Conservation (phyloP, 2,113 vertebrate genomes). For the human (Homo sapiens) region DNA sequence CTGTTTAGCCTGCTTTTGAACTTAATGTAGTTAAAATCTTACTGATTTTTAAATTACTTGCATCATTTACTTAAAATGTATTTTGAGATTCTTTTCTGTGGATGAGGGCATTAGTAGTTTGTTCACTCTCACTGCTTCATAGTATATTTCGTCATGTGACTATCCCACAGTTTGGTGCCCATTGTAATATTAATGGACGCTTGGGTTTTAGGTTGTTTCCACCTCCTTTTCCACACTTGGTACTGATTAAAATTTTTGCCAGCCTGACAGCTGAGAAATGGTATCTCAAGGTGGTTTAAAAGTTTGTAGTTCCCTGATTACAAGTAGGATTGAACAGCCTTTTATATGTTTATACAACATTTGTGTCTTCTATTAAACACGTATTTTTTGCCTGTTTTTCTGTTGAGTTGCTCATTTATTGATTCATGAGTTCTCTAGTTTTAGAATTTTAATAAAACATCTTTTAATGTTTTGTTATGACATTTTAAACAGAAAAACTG, state of each 20-base stretch:
- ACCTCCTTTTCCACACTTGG: not conserved
- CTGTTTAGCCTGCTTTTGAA: not conserved
- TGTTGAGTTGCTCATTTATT: not conserved
- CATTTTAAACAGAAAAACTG: not conserved
- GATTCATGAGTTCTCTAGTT: not conserved
- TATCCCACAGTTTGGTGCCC: not conserved
- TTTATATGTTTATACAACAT: slow-evolving; percentile 11
- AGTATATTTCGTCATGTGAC: not conserved
- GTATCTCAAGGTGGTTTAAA: not conserved
- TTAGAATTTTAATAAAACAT: not conserved
- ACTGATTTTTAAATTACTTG: not conserved
- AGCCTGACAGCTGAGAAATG: not conserved
- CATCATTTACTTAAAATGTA: not conserved
- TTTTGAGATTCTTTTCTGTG: not conserved
- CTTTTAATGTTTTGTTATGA: not conserved
- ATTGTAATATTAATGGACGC: not conserved
- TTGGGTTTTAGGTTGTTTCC: not conserved
- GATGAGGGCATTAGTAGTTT: not conserved
- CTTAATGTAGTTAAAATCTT: not conserved
- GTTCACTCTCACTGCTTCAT: not conserved
- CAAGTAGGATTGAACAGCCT: not conserved
- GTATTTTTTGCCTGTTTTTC: not conserved
- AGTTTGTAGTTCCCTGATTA: not conserved
- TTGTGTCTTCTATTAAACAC: not conserved
- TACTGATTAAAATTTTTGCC: not conserved